These are phyloP conservation scores for Trichogramma evanescens DNA, from an alignment of 2,888 invertebrate species.

Conservation along the genomic window DNA sequence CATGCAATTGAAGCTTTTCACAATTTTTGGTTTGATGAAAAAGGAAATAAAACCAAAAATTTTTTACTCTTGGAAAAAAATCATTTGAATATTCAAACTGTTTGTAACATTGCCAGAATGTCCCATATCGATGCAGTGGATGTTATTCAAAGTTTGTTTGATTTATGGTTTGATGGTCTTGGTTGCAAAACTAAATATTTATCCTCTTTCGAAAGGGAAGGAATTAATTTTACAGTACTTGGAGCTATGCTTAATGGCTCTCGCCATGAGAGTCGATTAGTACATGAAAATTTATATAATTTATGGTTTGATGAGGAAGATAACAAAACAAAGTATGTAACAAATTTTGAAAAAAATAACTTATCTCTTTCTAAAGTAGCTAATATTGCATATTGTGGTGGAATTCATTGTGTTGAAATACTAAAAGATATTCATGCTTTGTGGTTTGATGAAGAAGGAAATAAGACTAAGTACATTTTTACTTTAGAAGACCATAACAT, in stretches of 20 bases:
- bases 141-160: slow-evolving; percentile 1
- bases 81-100: slow-evolving; percentile 25
- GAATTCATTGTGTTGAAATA: neutral
- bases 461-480: slow-evolving; percentile 29
- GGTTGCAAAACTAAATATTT: slow-evolving; percentile 18
- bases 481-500: slow-evolving; percentile 30
- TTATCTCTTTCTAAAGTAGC: neutral
- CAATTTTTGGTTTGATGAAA: slow-evolving; percentile 28
- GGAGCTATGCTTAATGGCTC: slow-evolving; percentile 26
- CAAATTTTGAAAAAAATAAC: neutral
- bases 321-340: neutral
- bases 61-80: slow-evolving; percentile 19
- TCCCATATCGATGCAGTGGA: neutral
- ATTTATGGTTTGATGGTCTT: slow-evolving; percentile 25
- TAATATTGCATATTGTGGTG: neutral
- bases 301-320: slow-evolving; percentile 20
- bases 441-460: slow-evolving; percentile 35
- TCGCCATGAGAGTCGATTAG: slow-evolving; percentile 30
- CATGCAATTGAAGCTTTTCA: slow-evolving; percentile 22
- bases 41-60: slow-evolving; percentile 12
- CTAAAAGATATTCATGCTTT: slow-evolving; percentile 30
- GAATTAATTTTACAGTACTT: slow-evolving; percentile 25
- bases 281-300: slow-evolving; percentile 28
- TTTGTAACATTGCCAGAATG: neutral
- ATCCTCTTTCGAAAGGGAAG: slow-evolving; percentile 19